Evolutionary conservation across 2,888 invertebrate species (phyloP).

Genomic region (Petrolisthes manimaculis): DNA sequence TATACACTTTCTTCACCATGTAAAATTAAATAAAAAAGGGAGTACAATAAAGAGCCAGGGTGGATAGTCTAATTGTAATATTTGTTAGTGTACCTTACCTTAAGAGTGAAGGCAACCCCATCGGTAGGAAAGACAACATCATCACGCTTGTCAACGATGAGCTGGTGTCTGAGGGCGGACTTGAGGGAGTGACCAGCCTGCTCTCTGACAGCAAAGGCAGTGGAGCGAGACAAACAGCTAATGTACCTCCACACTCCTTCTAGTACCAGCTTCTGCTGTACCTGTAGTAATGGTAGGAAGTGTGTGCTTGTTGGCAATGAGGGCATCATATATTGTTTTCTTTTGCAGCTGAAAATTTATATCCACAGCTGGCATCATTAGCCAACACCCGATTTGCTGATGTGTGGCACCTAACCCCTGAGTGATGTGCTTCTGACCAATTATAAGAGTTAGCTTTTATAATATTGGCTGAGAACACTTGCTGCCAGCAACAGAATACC

Average conservation of each 20-base stretch:
- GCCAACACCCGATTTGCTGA: no score
- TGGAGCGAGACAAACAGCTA: constrained; percentile 78
- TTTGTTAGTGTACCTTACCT: constrained; percentile 18
- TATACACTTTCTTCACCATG: no score
- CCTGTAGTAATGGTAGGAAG: constrained; percentile 70
- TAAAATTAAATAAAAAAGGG: no score
- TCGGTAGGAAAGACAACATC: constrained; percentile 57
- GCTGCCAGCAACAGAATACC: no score
- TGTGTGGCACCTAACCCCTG: no score
- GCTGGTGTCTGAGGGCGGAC: constrained; percentile 85
- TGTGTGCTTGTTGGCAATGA: neutral
- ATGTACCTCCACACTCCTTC: constrained; percentile 88
- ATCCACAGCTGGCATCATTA: no score
- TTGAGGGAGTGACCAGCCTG: constrained; percentile 91
- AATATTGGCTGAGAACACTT: no score
- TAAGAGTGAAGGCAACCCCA: constrained; percentile 53
- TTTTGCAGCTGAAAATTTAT: no score
- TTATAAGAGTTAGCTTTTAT: no score
- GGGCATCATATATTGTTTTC: neutral
- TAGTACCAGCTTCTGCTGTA: constrained; percentile 88
- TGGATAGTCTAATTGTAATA: no score
- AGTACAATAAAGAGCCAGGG: no score
- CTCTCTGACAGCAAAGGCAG: constrained; percentile 88
- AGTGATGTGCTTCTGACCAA: no score
- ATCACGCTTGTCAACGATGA: constrained; percentile 84